A percentile compares a stretch with the other conserved stretches of the same genome.
Evolutionary conservation across 2,888 invertebrate genomes (phyloP).

Genomic region (Drosophila hamatofila): DNA sequence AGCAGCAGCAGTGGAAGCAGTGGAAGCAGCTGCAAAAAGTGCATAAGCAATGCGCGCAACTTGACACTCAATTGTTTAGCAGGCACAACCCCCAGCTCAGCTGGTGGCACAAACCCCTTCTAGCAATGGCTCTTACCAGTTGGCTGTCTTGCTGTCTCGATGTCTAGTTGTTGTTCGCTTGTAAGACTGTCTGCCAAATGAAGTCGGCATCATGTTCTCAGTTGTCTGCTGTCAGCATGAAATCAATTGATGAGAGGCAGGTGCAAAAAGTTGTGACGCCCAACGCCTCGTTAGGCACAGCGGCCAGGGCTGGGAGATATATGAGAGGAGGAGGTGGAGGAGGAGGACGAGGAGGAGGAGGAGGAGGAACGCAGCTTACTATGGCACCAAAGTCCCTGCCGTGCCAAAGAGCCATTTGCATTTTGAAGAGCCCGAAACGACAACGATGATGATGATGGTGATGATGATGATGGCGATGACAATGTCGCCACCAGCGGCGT

Average conservation of each 20-base stretch:
- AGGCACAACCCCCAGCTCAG: slow-evolving; percentile 2
- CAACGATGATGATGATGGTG: slow-evolving; percentile 22
- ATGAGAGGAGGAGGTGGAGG: too few species aligned
- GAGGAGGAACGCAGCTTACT: background rate
- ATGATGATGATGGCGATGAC: slow-evolving; percentile 33
- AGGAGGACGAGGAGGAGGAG: too few species aligned
- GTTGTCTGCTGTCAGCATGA: slow-evolving; percentile 64
- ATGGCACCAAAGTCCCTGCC: slow-evolving; percentile 43
- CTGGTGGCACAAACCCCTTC: background rate
- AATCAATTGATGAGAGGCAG: slow-evolving; percentile 70
- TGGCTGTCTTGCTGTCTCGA: too few species aligned
- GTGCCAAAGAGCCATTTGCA: slow-evolving; percentile 77
- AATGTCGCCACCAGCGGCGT: slow-evolving; percentile 41
- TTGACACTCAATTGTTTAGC: slow-evolving; percentile 68
- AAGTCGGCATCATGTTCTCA: slow-evolving; percentile 51
- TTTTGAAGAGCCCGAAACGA: slow-evolving; percentile 63
- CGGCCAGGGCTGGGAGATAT: too few species aligned
- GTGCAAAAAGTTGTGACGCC: slow-evolving; percentile 42
- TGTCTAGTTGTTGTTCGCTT: background rate
- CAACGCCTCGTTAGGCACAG: slow-evolving; percentile 65
- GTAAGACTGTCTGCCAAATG: slow-evolving; percentile 47
- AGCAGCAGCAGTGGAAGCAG: slow-evolving; percentile 1
- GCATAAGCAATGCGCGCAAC: slow-evolving; percentile 62
- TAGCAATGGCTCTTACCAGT: too few species aligned
- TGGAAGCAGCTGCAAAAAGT: slow-evolving; percentile 32